A percentile compares a stretch with the other conserved stretches of the same genome.
These are phyloP conservation scores for Zophobas atratus DNA, from an alignment of 1,140 invertebrate species.

Conservation along the genomic window DNA sequence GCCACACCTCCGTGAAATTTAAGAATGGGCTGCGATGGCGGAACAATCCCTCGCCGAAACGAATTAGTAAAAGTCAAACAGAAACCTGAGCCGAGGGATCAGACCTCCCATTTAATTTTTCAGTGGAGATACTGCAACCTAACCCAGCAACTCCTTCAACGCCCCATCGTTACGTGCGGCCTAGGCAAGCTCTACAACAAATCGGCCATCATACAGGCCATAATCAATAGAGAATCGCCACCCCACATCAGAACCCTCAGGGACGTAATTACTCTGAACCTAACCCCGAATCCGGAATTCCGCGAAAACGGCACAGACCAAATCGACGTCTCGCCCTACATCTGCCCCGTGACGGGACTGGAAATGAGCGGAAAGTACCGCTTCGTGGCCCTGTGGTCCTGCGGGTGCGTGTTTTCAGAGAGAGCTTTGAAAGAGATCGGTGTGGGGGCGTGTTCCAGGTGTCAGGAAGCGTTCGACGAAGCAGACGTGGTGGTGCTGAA, in stretches of 20 bases:
- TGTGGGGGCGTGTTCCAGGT: conserved; percentile 82
- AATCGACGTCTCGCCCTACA: conserved; percentile 88
- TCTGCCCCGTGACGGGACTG: conserved; percentile 95
- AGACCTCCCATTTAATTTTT: conserved; percentile 90
- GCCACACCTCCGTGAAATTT: neutral
- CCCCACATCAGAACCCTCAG: conserved; percentile 92
- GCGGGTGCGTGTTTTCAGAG: conserved; percentile 98
- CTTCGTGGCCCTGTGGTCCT: conserved; percentile 94
- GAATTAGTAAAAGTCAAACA: conserved; percentile 94
- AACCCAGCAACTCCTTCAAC: conserved; percentile 87
- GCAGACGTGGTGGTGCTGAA: conserved; percentile 91
- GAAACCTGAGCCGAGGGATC: conserved; percentile 96
- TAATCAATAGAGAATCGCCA: conserved; percentile 85
- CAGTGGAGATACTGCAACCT: conserved; percentile 96
- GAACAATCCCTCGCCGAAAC: conserved; percentile 96
- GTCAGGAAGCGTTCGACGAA: conserved; percentile 82
- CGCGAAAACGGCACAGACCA: conserved; percentile 83
- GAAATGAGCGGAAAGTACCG: conserved; percentile 98
- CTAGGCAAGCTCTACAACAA: conserved; percentile 96
- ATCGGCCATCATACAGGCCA: conserved; percentile 90
- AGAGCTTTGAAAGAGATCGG: conserved; percentile 94
- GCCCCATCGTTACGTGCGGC: conserved; percentile 93
- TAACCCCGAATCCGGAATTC: conserved; percentile 91
- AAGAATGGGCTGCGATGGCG: conserved; percentile 98
- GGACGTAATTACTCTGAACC: conserved; percentile 91